Percentiles rank a stretch among this genome's conserved stretches.
These are phyloP conservation scores for Prostheceraeus crozeri DNA, from an alignment of 2,888 invertebrate species.

Conservation along the genomic window DNA sequence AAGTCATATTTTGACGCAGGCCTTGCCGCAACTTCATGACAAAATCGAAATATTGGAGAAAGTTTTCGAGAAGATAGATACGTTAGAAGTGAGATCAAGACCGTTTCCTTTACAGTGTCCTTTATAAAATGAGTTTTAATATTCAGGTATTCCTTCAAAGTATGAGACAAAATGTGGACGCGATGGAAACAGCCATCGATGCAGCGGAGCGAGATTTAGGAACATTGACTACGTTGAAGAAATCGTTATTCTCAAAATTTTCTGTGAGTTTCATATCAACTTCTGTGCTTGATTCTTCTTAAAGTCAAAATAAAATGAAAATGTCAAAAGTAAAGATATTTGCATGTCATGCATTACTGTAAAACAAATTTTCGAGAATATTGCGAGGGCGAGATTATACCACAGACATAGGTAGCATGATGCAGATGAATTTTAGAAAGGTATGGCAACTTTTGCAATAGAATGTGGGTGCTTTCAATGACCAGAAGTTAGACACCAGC, in stretches of 20 bases:
- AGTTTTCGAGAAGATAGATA: slow-evolving; percentile 49
- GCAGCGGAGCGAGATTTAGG: slow-evolving; percentile 48
- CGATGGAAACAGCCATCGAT: slow-evolving; percentile 46
- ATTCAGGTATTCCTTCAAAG: slow-evolving; percentile 47
- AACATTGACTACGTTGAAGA: slow-evolving; percentile 47
- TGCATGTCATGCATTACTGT: too few relatives aligned
- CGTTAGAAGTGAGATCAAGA: slow-evolving; percentile 45
- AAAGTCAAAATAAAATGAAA: too few relatives aligned
- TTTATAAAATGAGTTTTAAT: too few relatives aligned
- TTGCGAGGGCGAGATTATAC: too few relatives aligned
- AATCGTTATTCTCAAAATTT: slow-evolving; percentile 43
- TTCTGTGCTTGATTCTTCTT: too few relatives aligned
- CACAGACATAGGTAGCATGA: too few relatives aligned
- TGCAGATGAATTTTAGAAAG: too few relatives aligned
- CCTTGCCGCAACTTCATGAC: slow-evolving; percentile 46
- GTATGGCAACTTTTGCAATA: too few relatives aligned
- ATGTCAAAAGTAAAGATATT: too few relatives aligned
- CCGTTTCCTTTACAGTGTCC: not conserved
- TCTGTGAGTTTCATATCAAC: slow-evolving; percentile 5
- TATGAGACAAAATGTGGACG: slow-evolving; percentile 45
- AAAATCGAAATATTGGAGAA: slow-evolving; percentile 47
- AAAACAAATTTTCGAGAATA: too few relatives aligned
- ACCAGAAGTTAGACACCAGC: too few relatives aligned
- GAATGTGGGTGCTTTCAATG: too few relatives aligned
- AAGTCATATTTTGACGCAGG: slow-evolving; percentile 46